Evolutionary conservation across 2,113 vertebrate genomes (phyloP).

Genomic region (Aptenodytes patagonicus): DNA sequence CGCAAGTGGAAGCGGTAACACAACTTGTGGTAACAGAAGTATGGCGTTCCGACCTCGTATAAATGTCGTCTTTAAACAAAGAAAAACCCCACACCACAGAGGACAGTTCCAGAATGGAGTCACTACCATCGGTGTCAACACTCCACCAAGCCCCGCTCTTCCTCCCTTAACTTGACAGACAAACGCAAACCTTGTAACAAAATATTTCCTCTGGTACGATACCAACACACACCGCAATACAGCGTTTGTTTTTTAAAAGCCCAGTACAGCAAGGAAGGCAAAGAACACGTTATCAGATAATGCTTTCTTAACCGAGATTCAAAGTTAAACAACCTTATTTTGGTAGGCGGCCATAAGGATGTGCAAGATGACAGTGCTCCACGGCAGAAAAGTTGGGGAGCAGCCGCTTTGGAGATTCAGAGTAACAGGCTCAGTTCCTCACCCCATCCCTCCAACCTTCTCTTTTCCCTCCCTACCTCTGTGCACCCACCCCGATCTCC

Average conservation of each 20-base stretch:
- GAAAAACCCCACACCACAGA: neutral
- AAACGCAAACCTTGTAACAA: fast-evolving
- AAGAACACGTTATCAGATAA: neutral
- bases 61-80: neutral
- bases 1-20: neutral
- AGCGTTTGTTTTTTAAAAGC: neutral
- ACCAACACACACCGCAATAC: neutral
- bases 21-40: neutral
- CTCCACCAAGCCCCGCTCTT: fast-evolving
- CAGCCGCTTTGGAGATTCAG: neutral
- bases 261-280: neutral
- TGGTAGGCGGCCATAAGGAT: neutral
- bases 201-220: fast-evolving
- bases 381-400: neutral
- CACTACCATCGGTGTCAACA: fast-evolving
- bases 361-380: neutral
- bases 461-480: neutral
- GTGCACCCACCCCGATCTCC: neutral
- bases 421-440: neutral
- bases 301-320: neutral
- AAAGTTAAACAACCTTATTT: neutral
- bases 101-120: fast-evolving
- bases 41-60: fast-evolving
- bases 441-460: neutral
- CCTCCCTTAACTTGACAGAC: neutral